Evolutionary conservation across 2,797 vertebrate species (phyloP).

Genomic region (Sparidentex hasta): DNA sequence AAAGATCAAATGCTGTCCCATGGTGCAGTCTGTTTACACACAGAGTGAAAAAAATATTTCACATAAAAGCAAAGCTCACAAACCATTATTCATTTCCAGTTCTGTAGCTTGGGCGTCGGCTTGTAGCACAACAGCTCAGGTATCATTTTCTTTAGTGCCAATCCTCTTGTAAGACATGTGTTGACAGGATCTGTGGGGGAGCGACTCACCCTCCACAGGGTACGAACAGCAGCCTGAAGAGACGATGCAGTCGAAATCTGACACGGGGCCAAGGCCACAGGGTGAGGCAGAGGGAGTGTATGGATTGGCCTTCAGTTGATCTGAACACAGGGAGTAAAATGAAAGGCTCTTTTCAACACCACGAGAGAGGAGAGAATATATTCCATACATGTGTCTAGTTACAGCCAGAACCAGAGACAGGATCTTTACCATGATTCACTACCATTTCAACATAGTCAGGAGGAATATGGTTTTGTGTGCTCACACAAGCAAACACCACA

Average conservation of each 20-base stretch:
- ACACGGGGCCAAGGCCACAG: slow-evolving; percentile 29
- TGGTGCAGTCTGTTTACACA: slow-evolving; percentile 46
- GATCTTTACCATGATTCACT: not conserved
- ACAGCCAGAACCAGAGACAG: not conserved
- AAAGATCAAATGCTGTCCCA: slow-evolving; percentile 57
- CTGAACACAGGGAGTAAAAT: slow-evolving; percentile 24
- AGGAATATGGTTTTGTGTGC: not conserved
- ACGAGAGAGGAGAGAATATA: not conserved
- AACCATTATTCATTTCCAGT: not conserved
- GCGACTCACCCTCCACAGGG: slow-evolving; percentile 40
- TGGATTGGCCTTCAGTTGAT: not conserved
- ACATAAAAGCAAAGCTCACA: not conserved
- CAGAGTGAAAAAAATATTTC: not conserved
- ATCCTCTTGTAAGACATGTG: slow-evolving; percentile 11
- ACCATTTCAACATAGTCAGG: not conserved
- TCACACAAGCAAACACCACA: not conserved
- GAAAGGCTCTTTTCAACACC: slow-evolving; percentile 5
- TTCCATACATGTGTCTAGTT: slow-evolving; percentile 10
- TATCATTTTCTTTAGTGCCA: not conserved
- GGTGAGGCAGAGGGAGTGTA: slow-evolving; percentile 40
- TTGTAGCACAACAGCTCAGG: not conserved
- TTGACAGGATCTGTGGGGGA: slow-evolving; percentile 15
- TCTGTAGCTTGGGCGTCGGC: not conserved
- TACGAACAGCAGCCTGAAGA: slow-evolving; percentile 46
- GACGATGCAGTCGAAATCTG: slow-evolving; percentile 26